A percentile compares a stretch with the other conserved stretches of the same genome.
phyloP scores from a whole-genome alignment of 2,797 vertebrate species.

The Adelosebastes latens region DNA sequence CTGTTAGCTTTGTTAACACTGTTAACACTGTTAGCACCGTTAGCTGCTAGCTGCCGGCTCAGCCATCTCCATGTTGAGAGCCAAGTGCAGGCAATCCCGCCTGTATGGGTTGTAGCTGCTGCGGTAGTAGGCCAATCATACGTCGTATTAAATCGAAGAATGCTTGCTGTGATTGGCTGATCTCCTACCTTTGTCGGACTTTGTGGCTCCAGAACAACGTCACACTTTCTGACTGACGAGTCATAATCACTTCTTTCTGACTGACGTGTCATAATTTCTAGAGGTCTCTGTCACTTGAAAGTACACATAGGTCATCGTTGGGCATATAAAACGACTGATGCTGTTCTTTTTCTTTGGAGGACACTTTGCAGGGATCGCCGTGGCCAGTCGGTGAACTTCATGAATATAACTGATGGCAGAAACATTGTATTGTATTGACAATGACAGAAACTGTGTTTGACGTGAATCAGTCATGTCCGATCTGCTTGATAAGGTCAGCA shows the following conservation, averaged over 20 bases:
- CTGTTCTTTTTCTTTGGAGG: background rate
- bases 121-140: too few relatives aligned
- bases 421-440: constrained; percentile 7
- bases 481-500: constrained; percentile 17
- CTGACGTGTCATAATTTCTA: constrained; percentile 1
- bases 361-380: background rate
- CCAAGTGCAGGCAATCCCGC: too few relatives aligned
- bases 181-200: background rate
- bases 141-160: rapidly evolving
- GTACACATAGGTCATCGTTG: background rate
- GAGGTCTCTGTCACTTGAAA: background rate
- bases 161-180: background rate
- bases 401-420: constrained; percentile 4
- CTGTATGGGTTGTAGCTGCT: too few relatives aligned
- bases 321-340: background rate
- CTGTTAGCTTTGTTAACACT: too few relatives aligned
- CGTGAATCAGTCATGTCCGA: constrained; percentile 1
- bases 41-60: too few relatives aligned
- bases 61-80: too few relatives aligned
- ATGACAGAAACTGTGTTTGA: background rate
- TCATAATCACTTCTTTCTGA: background rate
- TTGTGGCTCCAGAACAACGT: background rate
- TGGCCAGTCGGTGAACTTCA: background rate
- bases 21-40: too few relatives aligned
- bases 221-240: background rate